A percentile compares a stretch with the other conserved stretches of the same genome.
These are phyloP conservation scores for Pitangus sulphuratus DNA, from an alignment of 2,797 vertebrate species.

Conservation along the genomic window DNA sequence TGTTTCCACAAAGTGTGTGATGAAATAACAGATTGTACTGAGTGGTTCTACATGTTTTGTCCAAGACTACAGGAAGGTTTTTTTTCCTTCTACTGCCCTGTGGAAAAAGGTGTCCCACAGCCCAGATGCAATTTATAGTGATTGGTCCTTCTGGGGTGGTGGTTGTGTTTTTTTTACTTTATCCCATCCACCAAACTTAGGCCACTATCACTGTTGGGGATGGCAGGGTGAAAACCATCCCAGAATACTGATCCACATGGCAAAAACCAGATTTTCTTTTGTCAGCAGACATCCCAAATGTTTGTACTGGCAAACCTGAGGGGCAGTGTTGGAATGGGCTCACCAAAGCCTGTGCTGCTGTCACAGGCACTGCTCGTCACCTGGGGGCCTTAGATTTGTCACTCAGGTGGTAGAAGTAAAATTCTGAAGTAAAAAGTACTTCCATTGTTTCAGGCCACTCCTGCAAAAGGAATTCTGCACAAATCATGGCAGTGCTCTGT, in stretches of 20 bases:
- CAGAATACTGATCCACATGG: background rate
- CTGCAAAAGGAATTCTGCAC: background rate
- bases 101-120: background rate
- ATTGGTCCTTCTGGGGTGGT: background rate
- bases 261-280: background rate
- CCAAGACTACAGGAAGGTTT: background rate
- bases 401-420: background rate
- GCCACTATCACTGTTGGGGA: background rate
- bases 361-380: fast-evolving
- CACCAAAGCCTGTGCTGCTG: background rate
- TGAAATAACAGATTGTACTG: background rate
- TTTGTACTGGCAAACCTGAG: background rate
- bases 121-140: background rate
- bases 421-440: background rate
- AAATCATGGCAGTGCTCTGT: background rate
- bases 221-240: background rate
- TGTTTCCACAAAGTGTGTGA: background rate
- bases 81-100: background rate
- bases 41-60: background rate
- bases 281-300: background rate
- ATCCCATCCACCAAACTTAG: background rate
- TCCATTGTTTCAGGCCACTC: background rate
- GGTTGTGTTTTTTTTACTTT: background rate
- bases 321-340: background rate
- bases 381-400: background rate